Evolutionary conservation across 2,113 vertebrate genomes (phyloP).

Genomic region (Trinectes maculatus): DNA sequence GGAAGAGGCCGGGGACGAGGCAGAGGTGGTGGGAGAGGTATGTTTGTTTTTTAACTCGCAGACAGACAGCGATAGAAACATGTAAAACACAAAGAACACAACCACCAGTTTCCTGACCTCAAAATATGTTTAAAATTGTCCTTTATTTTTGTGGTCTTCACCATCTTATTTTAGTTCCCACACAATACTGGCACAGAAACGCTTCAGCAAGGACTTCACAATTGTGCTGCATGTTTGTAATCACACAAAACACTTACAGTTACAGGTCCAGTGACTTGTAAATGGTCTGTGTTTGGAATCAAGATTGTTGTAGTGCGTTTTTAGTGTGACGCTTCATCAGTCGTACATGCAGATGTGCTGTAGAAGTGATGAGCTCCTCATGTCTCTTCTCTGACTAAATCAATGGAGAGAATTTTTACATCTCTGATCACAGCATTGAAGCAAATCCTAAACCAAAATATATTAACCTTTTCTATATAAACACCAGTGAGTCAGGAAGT

Average conservation of each 20-base stretch:
- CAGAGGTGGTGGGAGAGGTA: constrained; percentile 86
- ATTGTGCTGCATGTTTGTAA: no score
- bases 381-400: constrained; percentile 76
- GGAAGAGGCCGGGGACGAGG: constrained; percentile 92
- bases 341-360: constrained; percentile 40
- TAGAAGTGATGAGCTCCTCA: constrained; percentile 66
- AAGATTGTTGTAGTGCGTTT: not conserved
- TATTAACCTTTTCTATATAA: not conserved
- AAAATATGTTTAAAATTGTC: not conserved
- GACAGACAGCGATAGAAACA: not conserved
- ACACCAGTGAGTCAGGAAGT: no score
- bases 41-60: not conserved
- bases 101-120: not conserved
- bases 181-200: not conserved
- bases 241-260: no score
- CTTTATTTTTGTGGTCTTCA: constrained; percentile 1
- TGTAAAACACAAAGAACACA: not conserved
- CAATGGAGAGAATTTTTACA: constrained; percentile 62
- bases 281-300: no score
- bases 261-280: no score
- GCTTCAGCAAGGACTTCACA: no score
- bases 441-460: not conserved
- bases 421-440: constrained; percentile 68
- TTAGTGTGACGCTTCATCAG: not conserved
- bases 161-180: not conserved